Conservation (phyloP, 2,113 vertebrate genomes). For the Myocastor coypus region DNA sequence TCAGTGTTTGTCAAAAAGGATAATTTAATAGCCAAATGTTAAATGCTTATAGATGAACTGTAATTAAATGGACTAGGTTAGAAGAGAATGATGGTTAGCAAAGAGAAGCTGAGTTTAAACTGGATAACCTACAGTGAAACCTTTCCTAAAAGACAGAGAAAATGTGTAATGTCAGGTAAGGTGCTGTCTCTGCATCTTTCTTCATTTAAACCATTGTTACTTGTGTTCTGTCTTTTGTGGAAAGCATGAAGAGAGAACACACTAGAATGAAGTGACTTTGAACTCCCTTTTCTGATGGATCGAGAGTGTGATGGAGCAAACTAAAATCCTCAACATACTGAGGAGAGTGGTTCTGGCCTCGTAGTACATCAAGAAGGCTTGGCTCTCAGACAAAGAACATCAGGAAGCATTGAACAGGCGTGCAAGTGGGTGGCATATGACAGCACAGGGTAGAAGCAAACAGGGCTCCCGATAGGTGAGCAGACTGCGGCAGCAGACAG, state of each 20-base stretch:
- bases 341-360: neutral
- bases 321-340: neutral
- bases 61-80: neutral
- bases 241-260: neutral
- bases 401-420: neutral
- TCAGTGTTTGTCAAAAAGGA: neutral
- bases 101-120: neutral
- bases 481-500: neutral
- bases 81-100: neutral
- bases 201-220: neutral
- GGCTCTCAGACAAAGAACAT: neutral
- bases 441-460: neutral
- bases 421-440: neutral
- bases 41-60: neutral
- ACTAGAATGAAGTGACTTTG: neutral
- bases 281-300: neutral
- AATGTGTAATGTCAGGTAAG: neutral
- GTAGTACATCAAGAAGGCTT: neutral
- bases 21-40: slow-evolving; percentile 3
- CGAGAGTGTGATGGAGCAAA: neutral
- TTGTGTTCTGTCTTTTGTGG: neutral
- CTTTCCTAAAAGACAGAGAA: neutral
- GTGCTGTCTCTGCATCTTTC: neutral
- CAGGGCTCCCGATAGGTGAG: neutral
- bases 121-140: slow-evolving; percentile 1